phyloP scores from a whole-genome alignment of 2,888 invertebrate genomes.

The Tribolium freemani region DNA sequence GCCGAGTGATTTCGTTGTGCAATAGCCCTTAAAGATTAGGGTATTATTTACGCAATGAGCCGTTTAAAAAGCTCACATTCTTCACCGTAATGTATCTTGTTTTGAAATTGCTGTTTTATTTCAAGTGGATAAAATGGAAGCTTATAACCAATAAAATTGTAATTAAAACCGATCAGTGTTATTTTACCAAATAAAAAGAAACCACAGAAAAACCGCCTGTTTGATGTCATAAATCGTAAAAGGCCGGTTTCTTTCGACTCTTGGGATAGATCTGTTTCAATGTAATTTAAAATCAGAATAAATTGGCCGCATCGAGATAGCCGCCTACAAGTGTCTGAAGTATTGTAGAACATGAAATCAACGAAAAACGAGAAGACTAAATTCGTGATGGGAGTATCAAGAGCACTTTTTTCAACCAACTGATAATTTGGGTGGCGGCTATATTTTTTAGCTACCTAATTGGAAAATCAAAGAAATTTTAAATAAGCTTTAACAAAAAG shows the following conservation, averaged over 20 bases:
- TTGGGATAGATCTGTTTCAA: constrained; percentile 33
- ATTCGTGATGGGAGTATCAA: constrained; percentile 26
- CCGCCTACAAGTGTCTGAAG: constrained; percentile 29
- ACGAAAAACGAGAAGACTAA: constrained; percentile 25
- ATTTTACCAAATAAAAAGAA: neutral
- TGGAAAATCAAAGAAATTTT: no score
- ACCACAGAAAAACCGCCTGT: constrained; percentile 10
- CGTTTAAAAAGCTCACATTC: neutral
- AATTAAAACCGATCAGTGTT: no score
- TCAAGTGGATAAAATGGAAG: neutral
- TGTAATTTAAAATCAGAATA: constrained; percentile 45
- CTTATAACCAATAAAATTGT: no score
- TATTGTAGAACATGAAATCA: constrained; percentile 28
- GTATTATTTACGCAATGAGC: neutral
- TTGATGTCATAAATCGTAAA: constrained; percentile 32
- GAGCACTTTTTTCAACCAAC: constrained; percentile 6
- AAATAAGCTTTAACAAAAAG: no score
- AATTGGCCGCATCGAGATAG: constrained; percentile 36
- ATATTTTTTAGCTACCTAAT: no score
- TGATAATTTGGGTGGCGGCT: neutral
- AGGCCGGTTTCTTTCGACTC: constrained; percentile 18
- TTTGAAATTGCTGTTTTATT: neutral
- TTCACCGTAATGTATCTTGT: neutral
- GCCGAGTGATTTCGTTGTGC: neutral
- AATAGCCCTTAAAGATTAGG: neutral